These are phyloP conservation scores for Pseudopleuronectes americanus DNA, from an alignment of 2,797 vertebrate species.

Conservation along the genomic window DNA sequence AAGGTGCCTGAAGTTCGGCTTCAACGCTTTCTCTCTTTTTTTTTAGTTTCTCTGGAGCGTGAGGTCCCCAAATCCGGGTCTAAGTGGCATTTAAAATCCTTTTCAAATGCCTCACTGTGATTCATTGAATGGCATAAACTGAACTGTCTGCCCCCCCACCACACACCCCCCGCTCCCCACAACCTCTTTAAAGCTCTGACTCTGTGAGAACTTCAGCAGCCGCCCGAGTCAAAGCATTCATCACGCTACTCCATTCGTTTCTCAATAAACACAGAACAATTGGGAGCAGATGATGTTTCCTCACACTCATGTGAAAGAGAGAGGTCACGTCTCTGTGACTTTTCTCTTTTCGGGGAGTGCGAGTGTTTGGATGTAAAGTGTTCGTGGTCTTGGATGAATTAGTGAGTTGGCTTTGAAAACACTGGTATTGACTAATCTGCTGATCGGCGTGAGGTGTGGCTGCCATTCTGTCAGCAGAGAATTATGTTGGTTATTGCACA, in stretches of 20 bases:
- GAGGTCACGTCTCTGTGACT: slow-evolving; percentile 48
- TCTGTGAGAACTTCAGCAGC: slow-evolving; percentile 11
- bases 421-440: slow-evolving; percentile 68
- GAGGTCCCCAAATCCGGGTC: slow-evolving; percentile 36
- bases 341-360: slow-evolving; percentile 36
- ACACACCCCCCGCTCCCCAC: background rate
- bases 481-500: slow-evolving; percentile 74
- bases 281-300: slow-evolving; percentile 50
- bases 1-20: slow-evolving; percentile 27
- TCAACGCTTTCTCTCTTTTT: background rate
- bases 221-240: slow-evolving; percentile 1
- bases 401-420: slow-evolving; percentile 60
- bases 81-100: slow-evolving; percentile 58
- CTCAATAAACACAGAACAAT: slow-evolving; percentile 50
- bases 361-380: slow-evolving; percentile 33
- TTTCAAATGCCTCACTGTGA: slow-evolving; percentile 52
- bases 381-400: slow-evolving; percentile 65
- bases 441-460: slow-evolving; percentile 72
- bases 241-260: slow-evolving; percentile 32
- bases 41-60: slow-evolving; percentile 41
- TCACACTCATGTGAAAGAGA: slow-evolving; percentile 39
- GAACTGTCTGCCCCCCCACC: slow-evolving; percentile 28
- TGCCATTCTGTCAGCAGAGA: slow-evolving; percentile 68
- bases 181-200: background rate
- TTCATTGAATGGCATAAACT: slow-evolving; percentile 48